Evolutionary conservation across 37 sponge, comb jelly and placozoan genomes (phyloP).

Genomic region (Ephydatia muelleri): DNA sequence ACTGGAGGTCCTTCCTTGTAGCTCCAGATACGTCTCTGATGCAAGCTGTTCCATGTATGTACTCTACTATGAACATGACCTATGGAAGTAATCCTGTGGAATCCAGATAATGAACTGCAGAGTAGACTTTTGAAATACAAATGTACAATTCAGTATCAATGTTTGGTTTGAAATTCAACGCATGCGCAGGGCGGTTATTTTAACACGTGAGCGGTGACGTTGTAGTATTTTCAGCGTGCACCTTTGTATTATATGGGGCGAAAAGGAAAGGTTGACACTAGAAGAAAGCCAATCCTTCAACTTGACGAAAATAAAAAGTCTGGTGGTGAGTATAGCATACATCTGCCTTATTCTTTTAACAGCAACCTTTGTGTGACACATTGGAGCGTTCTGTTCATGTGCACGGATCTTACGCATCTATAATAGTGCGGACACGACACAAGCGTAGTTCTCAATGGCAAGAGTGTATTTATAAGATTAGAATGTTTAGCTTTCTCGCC

Average conservation of each 20-base stretch:
- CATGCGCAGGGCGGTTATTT: not conserved
- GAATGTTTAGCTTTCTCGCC: not conserved
- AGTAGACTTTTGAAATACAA: not conserved
- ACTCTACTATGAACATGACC: constrained; percentile 31
- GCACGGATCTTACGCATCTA: not conserved
- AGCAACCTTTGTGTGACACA: not conserved
- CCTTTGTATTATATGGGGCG: not conserved
- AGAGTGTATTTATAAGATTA: not conserved
- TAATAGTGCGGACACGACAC: not conserved
- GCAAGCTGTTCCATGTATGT: constrained; percentile 50
- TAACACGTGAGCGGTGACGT: not conserved
- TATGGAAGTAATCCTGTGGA: constrained; percentile 22
- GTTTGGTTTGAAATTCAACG: not conserved
- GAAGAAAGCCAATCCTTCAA: not conserved
- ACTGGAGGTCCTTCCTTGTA: not conserved
- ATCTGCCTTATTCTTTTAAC: not conserved
- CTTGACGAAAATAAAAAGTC: not conserved
- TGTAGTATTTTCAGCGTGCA: not conserved
- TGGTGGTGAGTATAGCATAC: not conserved
- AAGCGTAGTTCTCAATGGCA: not conserved
- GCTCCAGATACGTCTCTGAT: constrained; percentile 19
- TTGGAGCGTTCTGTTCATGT: not conserved
- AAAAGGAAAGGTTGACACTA: not conserved
- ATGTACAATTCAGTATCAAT: not conserved
- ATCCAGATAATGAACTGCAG: not conserved